Evolutionary conservation across 1,140 invertebrate species (phyloP).

Genomic region (Marisa cornuarietis): DNA sequence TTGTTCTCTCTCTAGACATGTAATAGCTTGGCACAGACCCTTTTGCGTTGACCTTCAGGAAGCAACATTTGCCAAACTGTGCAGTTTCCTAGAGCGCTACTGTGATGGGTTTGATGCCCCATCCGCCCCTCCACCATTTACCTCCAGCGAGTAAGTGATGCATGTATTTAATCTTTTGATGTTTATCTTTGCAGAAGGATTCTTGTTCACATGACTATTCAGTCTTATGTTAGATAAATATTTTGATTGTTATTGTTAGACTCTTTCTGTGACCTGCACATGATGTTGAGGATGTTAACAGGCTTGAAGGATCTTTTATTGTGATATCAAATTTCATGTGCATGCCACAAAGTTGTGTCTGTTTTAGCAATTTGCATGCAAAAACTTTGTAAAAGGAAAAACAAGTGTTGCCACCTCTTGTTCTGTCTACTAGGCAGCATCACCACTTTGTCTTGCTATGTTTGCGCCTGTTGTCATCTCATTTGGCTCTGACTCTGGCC

Average conservation of each 20-base stretch:
- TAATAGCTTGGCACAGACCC: slow-evolving; percentile 71
- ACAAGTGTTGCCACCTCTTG: neutral
- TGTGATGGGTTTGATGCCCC: slow-evolving; percentile 68
- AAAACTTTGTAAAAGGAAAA: too few species aligned
- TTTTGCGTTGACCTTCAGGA: slow-evolving; percentile 76
- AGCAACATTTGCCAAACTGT: slow-evolving; percentile 71
- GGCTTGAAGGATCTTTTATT: neutral
- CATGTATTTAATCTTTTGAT: too few species aligned
- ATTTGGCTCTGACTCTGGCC: slow-evolving; percentile 71
- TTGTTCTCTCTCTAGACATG: slow-evolving; percentile 63
- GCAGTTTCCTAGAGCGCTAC: slow-evolving; percentile 72
- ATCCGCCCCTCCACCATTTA: slow-evolving; percentile 65
- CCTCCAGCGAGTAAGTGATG: slow-evolving; percentile 57
- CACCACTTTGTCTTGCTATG: slow-evolving; percentile 73
- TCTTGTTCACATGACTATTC: too few species aligned
- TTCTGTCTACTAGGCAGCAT: slow-evolving; percentile 67
- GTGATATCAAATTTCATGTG: neutral
- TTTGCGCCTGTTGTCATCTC: slow-evolving; percentile 71
- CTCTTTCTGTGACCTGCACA: too few species aligned
- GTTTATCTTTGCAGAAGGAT: too few species aligned
- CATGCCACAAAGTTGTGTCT: too few species aligned
- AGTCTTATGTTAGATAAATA: too few species aligned
- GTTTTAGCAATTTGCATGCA: too few species aligned
- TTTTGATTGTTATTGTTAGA: too few species aligned
- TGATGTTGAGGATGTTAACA: neutral